These are phyloP conservation scores for Cydia strobilella DNA, from an alignment of 1,140 invertebrate genomes.

Conservation along the genomic window DNA sequence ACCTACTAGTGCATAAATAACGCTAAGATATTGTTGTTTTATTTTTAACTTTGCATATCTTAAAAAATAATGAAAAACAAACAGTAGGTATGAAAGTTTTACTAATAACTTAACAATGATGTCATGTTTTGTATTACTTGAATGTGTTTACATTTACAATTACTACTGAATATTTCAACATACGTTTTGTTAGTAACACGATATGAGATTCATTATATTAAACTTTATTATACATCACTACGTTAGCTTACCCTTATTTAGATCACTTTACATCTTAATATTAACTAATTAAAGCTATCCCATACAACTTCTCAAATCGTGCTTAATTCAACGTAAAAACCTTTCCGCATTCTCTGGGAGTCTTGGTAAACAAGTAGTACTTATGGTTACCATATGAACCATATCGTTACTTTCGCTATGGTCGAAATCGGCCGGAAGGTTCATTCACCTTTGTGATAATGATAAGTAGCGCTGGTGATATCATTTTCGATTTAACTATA, in stretches of 20 bases:
- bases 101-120: background rate
- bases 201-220: background rate
- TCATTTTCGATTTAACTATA: too few species aligned
- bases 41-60: background rate
- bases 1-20: background rate
- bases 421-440: too few species aligned
- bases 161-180: background rate
- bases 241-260: conserved; percentile 24
- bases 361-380: background rate
- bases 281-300: conserved; percentile 77
- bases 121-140: background rate
- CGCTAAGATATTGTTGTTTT: background rate
- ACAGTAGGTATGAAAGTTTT: background rate
- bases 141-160: background rate
- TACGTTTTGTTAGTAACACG: background rate
- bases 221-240: conserved; percentile 1
- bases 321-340: conserved; percentile 62
- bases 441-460: too few species aligned
- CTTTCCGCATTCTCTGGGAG: background rate
- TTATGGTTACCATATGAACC: too few species aligned
- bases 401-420: too few species aligned
- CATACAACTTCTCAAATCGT: conserved; percentile 73
- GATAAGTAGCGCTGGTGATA: too few species aligned
- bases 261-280: conserved; percentile 50
- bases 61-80: background rate